phyloP scores from a whole-genome alignment of 1,140 invertebrate species.

The Drosophila pandora region DNA sequence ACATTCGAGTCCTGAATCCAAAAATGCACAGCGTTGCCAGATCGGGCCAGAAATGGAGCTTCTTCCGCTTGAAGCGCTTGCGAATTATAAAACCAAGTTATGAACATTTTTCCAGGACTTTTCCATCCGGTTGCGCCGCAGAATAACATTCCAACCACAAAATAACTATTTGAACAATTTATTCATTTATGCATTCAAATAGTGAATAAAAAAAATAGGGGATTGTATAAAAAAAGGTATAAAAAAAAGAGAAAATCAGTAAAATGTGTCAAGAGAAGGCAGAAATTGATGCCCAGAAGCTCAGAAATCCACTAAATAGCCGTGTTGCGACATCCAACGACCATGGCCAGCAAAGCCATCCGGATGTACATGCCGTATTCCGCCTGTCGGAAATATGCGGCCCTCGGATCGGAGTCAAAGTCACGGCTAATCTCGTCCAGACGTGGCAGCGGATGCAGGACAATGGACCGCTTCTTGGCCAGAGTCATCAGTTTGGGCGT shows the following conservation, averaged over 20 bases:
- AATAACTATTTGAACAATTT: background rate
- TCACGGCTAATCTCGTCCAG: constrained; percentile 97
- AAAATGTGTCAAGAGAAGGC: background rate
- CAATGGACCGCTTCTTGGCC: constrained; percentile 96
- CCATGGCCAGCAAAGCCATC: constrained; percentile 97
- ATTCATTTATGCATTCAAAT: background rate
- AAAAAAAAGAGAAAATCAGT: background rate
- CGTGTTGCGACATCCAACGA: constrained; percentile 87
- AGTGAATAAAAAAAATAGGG: background rate
- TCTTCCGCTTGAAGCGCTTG: too few species aligned
- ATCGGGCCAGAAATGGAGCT: too few species aligned
- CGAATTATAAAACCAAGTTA: too few species aligned
- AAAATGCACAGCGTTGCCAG: too few species aligned
- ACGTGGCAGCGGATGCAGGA: constrained; percentile 98
- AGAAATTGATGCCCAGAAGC: background rate
- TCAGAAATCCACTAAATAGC: constrained; percentile 25
- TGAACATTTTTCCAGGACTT: too few species aligned
- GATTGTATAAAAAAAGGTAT: constrained; percentile 1
- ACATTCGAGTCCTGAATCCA: too few species aligned
- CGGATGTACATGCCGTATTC: constrained; percentile 99
- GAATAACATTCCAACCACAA: background rate
- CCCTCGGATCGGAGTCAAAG: constrained; percentile 97
- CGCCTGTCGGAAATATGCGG: constrained; percentile 99
- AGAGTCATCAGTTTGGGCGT: constrained; percentile 98
- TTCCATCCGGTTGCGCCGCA: too few species aligned